Conservation (phyloP, 2,888 invertebrate genomes). For the Agonopterix subpropinquella region DNA sequence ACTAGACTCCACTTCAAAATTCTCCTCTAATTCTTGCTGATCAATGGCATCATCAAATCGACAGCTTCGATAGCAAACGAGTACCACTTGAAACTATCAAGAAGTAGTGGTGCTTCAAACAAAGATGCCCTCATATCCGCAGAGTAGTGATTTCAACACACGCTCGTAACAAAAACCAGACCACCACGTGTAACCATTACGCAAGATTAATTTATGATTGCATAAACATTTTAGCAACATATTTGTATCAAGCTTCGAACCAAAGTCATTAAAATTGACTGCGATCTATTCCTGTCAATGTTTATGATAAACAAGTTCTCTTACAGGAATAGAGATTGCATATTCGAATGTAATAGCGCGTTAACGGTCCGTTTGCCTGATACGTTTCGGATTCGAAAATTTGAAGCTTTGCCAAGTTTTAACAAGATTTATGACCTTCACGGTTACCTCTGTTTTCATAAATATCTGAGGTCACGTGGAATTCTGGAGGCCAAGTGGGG, state of each 20-base stretch:
- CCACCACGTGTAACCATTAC: conserved; percentile 4
- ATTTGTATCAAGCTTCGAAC: conserved; percentile 1
- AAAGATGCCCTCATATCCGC: neutral
- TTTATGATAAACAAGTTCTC: conserved; percentile 16
- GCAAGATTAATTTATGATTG: conserved; percentile 8
- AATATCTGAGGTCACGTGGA: conserved; percentile 56
- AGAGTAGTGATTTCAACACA: neutral
- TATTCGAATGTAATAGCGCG: conserved; percentile 38
- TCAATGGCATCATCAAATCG: neutral
- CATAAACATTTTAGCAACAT: conserved; percentile 8
- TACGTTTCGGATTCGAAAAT: conserved; percentile 44
- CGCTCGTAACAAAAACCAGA: neutral
- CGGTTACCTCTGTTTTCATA: conserved; percentile 68
- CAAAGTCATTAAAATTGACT: conserved; percentile 6
- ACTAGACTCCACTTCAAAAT: conserved; percentile 20
- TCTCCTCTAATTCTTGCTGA: neutral
- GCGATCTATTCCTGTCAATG: conserved; percentile 12
- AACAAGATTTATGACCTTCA: conserved; percentile 60
- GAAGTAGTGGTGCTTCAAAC: neutral
- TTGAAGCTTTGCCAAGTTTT: conserved; percentile 59
- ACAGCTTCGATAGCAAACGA: neutral
- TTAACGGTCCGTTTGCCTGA: conserved; percentile 52
- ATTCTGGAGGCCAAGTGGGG: conserved; percentile 37
- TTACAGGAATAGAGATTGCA: conserved; percentile 23
- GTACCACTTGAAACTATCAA: neutral